These are phyloP conservation scores for Siniperca obscura DNA, from an alignment of 2,797 vertebrate genomes.

Conservation along the genomic window DNA sequence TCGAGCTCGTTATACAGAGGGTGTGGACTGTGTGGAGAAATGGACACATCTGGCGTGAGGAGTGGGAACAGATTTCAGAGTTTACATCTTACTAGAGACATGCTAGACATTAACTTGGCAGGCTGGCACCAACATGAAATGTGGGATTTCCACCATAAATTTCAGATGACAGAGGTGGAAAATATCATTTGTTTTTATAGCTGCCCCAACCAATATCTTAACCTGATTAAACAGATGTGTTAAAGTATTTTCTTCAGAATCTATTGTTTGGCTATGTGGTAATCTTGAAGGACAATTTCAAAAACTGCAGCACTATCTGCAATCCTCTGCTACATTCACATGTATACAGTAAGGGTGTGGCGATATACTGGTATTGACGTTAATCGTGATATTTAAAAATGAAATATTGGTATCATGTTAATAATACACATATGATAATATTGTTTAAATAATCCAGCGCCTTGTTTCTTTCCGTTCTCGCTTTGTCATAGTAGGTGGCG, in stretches of 20 bases:
- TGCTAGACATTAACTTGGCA: constrained; percentile 71
- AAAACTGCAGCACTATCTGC: neutral
- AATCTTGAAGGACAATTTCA: constrained; percentile 3
- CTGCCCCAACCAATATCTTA: constrained; percentile 40
- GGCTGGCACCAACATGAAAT: constrained; percentile 58
- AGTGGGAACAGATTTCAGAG: constrained; percentile 72
- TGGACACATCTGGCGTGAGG: constrained; percentile 79
- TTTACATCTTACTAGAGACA: constrained; percentile 76
- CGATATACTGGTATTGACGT: too few relatives aligned
- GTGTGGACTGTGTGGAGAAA: constrained; percentile 77
- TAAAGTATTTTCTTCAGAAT: constrained; percentile 14
- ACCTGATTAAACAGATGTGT: constrained; percentile 56
- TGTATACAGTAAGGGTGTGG: neutral
- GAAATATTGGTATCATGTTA: too few relatives aligned
- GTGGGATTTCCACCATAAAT: constrained; percentile 57
- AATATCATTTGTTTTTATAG: constrained; percentile 61
- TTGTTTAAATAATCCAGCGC: too few relatives aligned
- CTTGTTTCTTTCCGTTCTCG: too few relatives aligned
- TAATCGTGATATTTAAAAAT: too few relatives aligned
- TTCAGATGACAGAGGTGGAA: constrained; percentile 63
- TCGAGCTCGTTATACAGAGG: constrained; percentile 78
- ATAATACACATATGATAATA: too few relatives aligned
- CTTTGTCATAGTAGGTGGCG: too few relatives aligned
- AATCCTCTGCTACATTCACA: neutral
- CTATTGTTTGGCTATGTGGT: constrained; percentile 13